Base-by-base conservation (phyloP, 2,113 vertebrate species). In the Ascaphus truei region DNA sequence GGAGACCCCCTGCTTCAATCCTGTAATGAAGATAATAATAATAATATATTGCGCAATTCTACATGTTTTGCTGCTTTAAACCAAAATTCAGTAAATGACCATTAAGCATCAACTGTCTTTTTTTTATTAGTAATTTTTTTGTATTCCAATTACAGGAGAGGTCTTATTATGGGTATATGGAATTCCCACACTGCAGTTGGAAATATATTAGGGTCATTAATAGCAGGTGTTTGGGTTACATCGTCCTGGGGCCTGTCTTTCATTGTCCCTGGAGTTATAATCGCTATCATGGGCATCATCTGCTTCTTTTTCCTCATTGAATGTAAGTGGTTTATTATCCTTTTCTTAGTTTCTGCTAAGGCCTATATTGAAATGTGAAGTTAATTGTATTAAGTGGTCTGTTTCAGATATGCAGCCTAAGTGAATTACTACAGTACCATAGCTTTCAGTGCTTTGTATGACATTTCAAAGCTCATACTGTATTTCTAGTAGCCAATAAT, bases 91-190 rank as follows among this genome's bases (percentile, higher is more conserved):
- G n/a, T n/a, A n/a, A n/a, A n/a, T n/a, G n/a, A n/a, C n/a, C n/a
- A n/a, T n/a, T n/a, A n/a, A n/a, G n/a, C n/a, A n/a, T n/a, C n/a
- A n/a, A n/a, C n/a, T n/a, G n/a, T n/a, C n/a, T n/a, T n/a, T n/a
- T n/a, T n/a, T 41, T 41, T 15, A 3, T 3, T 16, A 4, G 15
- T 12, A 1, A 3, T 39, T 25, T 23, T 1, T 18, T 9, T 61
- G 15, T 55, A 12, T 15, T 66, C 12, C 53, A 51, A 16, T 48
- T 18, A 1, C 82, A 96, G 97, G 72, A 88, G 97, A 22, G 97
- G 97, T 0, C 81, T 99, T 62, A 98, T 99, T 87, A 99, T 99
- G 97, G 97, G 97, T 6, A 81, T 99, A 75, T 99, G 97, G 97
- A 99, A 99, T 79, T 98, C 96, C 0, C 97, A 99, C 84, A 99